Percentiles rank a stretch among this genome's conserved stretches.
phyloP scores from a whole-genome alignment of 2,797 vertebrate species.

The Enteromius argenteus region DNA sequence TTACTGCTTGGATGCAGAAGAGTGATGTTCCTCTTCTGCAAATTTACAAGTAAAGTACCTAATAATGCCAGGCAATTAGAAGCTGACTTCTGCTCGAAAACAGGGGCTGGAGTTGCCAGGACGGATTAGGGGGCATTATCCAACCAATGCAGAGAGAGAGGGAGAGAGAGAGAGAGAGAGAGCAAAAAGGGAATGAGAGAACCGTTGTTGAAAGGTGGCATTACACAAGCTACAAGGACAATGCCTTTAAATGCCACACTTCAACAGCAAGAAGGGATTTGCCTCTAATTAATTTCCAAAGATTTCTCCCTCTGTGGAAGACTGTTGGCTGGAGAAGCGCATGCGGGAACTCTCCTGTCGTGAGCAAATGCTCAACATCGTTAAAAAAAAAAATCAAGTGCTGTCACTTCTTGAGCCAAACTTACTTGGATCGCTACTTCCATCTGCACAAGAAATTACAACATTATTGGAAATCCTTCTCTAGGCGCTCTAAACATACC shows the following conservation, averaged over 20 bases:
- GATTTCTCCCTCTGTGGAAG: slow-evolving; percentile 74
- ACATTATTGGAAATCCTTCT: slow-evolving; percentile 50
- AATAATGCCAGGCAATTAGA: slow-evolving; percentile 85
- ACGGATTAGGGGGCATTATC: slow-evolving; percentile 79
- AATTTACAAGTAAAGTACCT: slow-evolving; percentile 85
- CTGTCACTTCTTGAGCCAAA: slow-evolving; percentile 58
- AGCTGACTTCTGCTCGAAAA: slow-evolving; percentile 74
- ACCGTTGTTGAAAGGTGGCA: slow-evolving; percentile 75
- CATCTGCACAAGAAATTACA: slow-evolving; percentile 57
- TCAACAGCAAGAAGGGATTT: slow-evolving; percentile 79
- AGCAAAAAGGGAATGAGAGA: slow-evolving; percentile 66
- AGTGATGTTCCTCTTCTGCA: slow-evolving; percentile 80
- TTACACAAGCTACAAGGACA: slow-evolving; percentile 77
- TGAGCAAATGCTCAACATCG: slow-evolving; percentile 74
- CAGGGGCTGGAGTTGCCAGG: slow-evolving; percentile 77
- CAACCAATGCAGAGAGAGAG: slow-evolving; percentile 43
- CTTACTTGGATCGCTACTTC: slow-evolving; percentile 57
- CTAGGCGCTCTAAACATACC: slow-evolving; percentile 49
- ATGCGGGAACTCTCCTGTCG: slow-evolving; percentile 69
- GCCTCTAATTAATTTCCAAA: slow-evolving; percentile 82
- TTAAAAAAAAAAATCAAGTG: slow-evolving; percentile 75
- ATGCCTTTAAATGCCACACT: slow-evolving; percentile 83
- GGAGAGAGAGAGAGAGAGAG: slow-evolving; percentile 7
- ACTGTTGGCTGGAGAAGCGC: slow-evolving; percentile 68
- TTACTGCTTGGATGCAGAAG: slow-evolving; percentile 85